A percentile compares a stretch with the other conserved stretches of the same genome.
These are phyloP conservation scores for Cynoglossus semilaevis DNA, from an alignment of 2,113 vertebrate genomes.

Conservation along the genomic window DNA sequence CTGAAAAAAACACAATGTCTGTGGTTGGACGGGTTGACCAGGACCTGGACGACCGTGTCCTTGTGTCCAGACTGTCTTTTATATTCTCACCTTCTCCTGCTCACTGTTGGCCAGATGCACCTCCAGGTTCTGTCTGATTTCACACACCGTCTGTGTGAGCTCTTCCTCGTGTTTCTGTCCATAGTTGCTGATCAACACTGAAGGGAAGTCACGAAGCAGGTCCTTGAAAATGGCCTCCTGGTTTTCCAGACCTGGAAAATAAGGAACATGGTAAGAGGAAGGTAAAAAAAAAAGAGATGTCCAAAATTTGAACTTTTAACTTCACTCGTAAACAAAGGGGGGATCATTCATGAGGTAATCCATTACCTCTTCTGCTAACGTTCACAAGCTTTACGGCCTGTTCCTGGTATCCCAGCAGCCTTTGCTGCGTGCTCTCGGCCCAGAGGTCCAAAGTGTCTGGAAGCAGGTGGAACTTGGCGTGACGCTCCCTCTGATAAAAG, in stretches of 20 bases:
- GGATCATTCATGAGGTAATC: not conserved
- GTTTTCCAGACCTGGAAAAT: slow-evolving; percentile 39
- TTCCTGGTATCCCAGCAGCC: slow-evolving; percentile 61
- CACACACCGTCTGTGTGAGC: slow-evolving; percentile 26
- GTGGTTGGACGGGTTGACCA: not conserved
- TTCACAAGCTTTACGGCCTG: slow-evolving; percentile 37
- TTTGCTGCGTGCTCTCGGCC: slow-evolving; percentile 44
- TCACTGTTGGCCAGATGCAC: slow-evolving; percentile 30
- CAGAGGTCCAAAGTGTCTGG: slow-evolving; percentile 48
- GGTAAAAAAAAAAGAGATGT: too few relatives aligned
- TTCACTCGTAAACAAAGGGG: too few relatives aligned
- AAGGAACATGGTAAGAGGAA: not conserved
- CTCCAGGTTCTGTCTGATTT: slow-evolving; percentile 34
- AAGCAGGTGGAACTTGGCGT: slow-evolving; percentile 20
- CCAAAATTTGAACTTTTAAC: too few relatives aligned
- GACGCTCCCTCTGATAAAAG: slow-evolving; percentile 33
- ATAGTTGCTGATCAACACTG: slow-evolving; percentile 29
- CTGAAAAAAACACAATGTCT: slow-evolving; percentile 12
- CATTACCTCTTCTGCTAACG: slow-evolving; percentile 46
- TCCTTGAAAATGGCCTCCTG: slow-evolving; percentile 36
- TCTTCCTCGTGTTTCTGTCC: slow-evolving; percentile 22
- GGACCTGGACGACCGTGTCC: not conserved
- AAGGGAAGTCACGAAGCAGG: slow-evolving; percentile 30
- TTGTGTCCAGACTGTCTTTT: slow-evolving; percentile 34
- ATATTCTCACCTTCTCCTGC: slow-evolving; percentile 38